Evolutionary conservation across 2,797 vertebrate species (phyloP).

Genomic region (Pitangus sulphuratus): DNA sequence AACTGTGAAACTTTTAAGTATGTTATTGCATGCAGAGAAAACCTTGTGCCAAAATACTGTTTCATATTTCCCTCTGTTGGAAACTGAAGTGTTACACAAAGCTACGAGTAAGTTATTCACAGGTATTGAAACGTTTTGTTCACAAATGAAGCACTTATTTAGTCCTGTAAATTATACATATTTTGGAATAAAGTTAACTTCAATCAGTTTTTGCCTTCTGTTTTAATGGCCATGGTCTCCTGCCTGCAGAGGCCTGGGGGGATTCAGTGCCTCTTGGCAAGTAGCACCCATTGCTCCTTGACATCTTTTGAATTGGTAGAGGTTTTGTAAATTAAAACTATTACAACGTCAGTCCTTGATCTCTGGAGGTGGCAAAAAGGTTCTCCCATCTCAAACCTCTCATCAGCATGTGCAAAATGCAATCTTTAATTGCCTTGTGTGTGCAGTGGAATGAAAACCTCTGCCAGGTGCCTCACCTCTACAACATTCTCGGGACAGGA

Average conservation of each 20-base stretch:
- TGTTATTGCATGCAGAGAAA: constrained; percentile 61
- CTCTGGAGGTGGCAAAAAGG: background rate
- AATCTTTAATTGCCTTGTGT: background rate
- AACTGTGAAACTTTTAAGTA: constrained; percentile 41
- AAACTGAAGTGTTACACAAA: constrained; percentile 41
- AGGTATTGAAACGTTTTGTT: constrained; percentile 31
- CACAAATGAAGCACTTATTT: constrained; percentile 45
- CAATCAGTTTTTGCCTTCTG: constrained; percentile 29
- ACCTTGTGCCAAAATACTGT: constrained; percentile 65
- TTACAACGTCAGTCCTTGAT: background rate
- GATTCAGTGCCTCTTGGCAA: background rate
- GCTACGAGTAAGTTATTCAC: constrained; percentile 52
- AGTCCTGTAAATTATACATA: constrained; percentile 60
- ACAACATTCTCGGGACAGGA: background rate
- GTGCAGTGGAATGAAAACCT: background rate
- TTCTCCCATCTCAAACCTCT: background rate
- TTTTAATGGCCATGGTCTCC: constrained; percentile 14
- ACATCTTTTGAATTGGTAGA: background rate
- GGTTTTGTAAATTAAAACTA: background rate
- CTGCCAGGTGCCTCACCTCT: background rate
- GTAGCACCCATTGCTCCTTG: background rate
- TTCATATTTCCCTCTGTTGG: constrained; percentile 27
- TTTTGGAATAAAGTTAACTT: constrained; percentile 65
- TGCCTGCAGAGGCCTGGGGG: background rate
- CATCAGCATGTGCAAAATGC: accelerated